These are phyloP conservation scores for Sylvia atricapilla DNA, from an alignment of 2,113 vertebrate genomes.

Conservation along the genomic window DNA sequence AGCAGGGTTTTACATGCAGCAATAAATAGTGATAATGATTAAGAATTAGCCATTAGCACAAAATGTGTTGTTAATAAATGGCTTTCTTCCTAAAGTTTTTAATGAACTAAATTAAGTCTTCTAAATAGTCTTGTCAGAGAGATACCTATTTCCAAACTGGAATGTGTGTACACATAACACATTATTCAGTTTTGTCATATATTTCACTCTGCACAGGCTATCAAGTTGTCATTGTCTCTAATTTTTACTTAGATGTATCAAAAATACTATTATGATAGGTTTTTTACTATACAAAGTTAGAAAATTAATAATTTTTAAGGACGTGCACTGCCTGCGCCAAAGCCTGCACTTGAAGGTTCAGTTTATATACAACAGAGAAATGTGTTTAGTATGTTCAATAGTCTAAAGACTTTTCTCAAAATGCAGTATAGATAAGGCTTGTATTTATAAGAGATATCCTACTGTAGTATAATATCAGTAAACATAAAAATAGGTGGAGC, in stretches of 20 bases:
- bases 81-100: not conserved
- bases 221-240: not conserved
- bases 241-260: not conserved
- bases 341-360: not conserved
- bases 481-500: not conserved
- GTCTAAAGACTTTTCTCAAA: not conserved
- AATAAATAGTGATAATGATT: not conserved
- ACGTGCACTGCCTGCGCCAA: not conserved
- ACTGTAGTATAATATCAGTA: not conserved
- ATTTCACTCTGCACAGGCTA: not conserved
- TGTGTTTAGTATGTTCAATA: not conserved
- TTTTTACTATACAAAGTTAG: not conserved
- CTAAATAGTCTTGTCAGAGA: not conserved
- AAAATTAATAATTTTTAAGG: not conserved
- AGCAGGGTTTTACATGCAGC: not conserved
- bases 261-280: not conserved
- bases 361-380: not conserved
- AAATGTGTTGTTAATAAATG: not conserved
- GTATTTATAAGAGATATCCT: not conserved
- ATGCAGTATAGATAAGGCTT: not conserved
- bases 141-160: not conserved
- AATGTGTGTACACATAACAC: not conserved
- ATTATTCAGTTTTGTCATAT: not conserved
- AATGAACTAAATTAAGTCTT: not conserved
- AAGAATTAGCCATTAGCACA: not conserved